phyloP scores from a whole-genome alignment of 2,113 vertebrate species.

The Mystacornis crossleyi region DNA sequence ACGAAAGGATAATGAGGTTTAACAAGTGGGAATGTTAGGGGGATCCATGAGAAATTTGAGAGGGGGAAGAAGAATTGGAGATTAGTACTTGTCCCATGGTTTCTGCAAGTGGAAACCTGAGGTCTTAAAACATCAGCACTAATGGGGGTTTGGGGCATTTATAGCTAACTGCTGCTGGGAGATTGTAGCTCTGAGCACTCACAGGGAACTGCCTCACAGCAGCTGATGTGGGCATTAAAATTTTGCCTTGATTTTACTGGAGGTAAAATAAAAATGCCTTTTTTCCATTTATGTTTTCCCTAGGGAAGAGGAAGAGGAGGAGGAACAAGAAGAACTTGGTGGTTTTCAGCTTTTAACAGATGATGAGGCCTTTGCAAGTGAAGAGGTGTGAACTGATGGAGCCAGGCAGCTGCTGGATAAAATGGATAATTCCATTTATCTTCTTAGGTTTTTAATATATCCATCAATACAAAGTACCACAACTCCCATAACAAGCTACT shows the following conservation, averaged over 20 bases:
- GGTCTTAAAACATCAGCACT: neutral
- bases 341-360: constrained; percentile 88
- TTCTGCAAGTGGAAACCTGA: neutral
- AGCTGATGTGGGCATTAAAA: neutral
- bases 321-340: constrained; percentile 83
- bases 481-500: neutral
- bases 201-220: neutral
- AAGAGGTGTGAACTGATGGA: constrained; percentile 73
- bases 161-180: neutral
- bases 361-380: constrained; percentile 80
- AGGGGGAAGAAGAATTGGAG: neutral
- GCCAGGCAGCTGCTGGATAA: neutral
- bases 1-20: neutral
- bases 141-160: neutral
- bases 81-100: neutral
- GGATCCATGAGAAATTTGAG: neutral
- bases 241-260: neutral
- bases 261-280: neutral
- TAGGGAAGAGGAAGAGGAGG: constrained; percentile 77
- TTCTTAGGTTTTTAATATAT: neutral
- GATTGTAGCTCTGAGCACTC: neutral
- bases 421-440: neutral
- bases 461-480: neutral
- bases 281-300: constrained; percentile 30
- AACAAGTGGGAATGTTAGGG: neutral